phyloP scores from a whole-genome alignment of 1,140 invertebrate genomes.

The Drosophila orena region DNA sequence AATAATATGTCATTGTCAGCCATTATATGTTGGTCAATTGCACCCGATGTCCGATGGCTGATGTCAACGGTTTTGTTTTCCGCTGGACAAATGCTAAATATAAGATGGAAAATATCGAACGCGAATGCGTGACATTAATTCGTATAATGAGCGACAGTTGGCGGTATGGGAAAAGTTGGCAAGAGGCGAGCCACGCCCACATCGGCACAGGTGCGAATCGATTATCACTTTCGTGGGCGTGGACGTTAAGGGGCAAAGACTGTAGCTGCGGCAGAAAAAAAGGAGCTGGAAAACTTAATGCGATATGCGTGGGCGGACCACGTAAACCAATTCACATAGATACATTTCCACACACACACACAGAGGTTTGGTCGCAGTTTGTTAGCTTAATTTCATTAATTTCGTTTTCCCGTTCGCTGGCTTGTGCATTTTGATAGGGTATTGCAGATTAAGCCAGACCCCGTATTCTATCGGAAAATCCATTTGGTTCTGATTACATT shows the following conservation, averaged over 20 bases:
- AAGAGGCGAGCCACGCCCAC: slow-evolving; percentile 12
- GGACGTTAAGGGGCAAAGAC: slow-evolving; percentile 3
- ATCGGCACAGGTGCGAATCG: slow-evolving; percentile 56
- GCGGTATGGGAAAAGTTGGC: neutral
- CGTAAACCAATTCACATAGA: slow-evolving; percentile 17
- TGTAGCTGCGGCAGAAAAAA: slow-evolving; percentile 5
- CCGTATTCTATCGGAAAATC: neutral
- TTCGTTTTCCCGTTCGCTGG: slow-evolving; percentile 32
- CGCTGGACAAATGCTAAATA: neutral
- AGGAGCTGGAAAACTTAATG: slow-evolving; percentile 38
- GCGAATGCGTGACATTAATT: slow-evolving; percentile 63
- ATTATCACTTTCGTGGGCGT: slow-evolving; percentile 50
- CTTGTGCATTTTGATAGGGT: slow-evolving; percentile 1
- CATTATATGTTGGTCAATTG: too few relatives aligned
- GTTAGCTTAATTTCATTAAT: slow-evolving; percentile 75
- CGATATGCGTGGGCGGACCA: slow-evolving; percentile 14
- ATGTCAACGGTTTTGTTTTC: slow-evolving; percentile 2
- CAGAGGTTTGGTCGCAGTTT: slow-evolving; percentile 24
- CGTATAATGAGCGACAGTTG: slow-evolving; percentile 66
- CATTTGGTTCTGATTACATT: neutral
- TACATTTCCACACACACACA: slow-evolving; percentile 7
- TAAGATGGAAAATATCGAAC: slow-evolving; percentile 17
- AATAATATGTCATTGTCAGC: neutral
- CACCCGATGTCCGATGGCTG: too few relatives aligned
- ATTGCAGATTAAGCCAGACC: neutral